Conservation (phyloP, 2,888 invertebrate species). For the Lepidochrysops patricia region DNA sequence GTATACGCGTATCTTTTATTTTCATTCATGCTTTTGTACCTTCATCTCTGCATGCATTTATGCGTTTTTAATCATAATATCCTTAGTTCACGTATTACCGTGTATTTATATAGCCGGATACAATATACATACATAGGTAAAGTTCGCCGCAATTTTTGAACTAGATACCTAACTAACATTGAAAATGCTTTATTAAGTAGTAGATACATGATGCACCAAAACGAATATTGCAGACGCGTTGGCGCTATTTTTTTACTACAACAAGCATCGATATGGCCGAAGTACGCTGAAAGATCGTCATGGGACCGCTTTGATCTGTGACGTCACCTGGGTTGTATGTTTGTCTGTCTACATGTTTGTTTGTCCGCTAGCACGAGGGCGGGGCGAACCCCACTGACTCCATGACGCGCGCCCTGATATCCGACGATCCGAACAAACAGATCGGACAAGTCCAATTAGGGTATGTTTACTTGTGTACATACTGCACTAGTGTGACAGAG, state of each 20-base stretch:
- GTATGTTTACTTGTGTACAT: conserved; percentile 83
- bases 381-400: conserved; percentile 94
- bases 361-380: conserved; percentile 91
- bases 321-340: conserved; percentile 52
- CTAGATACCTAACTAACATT: conserved; percentile 59
- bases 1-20: conserved; percentile 38
- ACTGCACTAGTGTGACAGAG: conserved; percentile 51
- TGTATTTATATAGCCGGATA: conserved; percentile 11
- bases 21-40: conserved; percentile 60
- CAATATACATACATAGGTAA: conserved; percentile 15
- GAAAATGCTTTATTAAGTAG: conserved; percentile 39
- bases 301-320: conserved; percentile 39
- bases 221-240: conserved; percentile 37
- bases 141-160: conserved; percentile 30
- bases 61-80: conserved; percentile 53
- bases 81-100: conserved; percentile 36
- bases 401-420: conserved; percentile 95
- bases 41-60: conserved; percentile 65
- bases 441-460: conserved; percentile 95
- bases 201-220: conserved; percentile 37
- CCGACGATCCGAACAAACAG: conserved; percentile 92
- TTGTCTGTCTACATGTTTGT: conserved; percentile 67
- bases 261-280: conserved; percentile 47
- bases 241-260: conserved; percentile 73
- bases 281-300: conserved; percentile 30